Conservation (phyloP, 2,797 vertebrate species). For the Tapera naevia region DNA sequence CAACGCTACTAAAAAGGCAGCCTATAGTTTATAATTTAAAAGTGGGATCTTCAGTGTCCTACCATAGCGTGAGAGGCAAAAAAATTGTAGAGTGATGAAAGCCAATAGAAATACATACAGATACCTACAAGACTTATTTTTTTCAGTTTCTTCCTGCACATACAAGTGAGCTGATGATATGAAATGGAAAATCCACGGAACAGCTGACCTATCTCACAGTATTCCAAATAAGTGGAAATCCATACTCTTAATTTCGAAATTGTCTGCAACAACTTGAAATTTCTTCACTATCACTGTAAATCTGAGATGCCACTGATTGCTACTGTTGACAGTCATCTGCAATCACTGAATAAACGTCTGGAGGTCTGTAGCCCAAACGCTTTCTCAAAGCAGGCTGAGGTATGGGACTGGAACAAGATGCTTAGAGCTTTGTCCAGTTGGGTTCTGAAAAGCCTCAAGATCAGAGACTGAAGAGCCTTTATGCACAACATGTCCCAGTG, state of each 20-base stretch:
- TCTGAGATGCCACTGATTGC: neutral
- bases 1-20: neutral
- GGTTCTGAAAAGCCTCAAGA: neutral
- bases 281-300: neutral
- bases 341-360: neutral
- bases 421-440: neutral
- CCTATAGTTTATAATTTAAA: neutral
- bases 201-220: neutral
- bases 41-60: neutral
- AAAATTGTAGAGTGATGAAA: neutral
- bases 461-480: neutral
- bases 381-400: neutral
- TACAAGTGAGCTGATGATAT: neutral
- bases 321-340: neutral
- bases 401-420: neutral
- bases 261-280: neutral
- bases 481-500: rapidly evolving
- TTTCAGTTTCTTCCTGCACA: neutral
- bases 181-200: neutral
- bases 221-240: neutral
- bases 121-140: neutral
- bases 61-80: neutral
- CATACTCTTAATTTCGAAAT: neutral
- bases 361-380: neutral
- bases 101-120: neutral